Percentiles rank a stretch among this genome's conserved stretches.
These are phyloP conservation scores for Orthosia incerta DNA, from an alignment of 2,888 invertebrate species.

Conservation along the genomic window DNA sequence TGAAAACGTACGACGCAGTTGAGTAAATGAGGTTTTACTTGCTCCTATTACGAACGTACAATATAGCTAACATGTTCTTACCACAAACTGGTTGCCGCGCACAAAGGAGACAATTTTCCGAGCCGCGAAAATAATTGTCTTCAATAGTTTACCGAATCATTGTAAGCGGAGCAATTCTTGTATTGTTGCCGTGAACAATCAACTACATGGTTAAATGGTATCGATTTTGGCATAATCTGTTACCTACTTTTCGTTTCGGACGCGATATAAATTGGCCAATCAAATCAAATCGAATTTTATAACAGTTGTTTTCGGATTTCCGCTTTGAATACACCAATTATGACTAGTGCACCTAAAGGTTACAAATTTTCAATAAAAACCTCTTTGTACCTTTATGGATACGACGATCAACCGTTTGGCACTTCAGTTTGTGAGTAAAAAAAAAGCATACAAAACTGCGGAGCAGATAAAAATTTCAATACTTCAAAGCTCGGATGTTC, in stretches of 20 bases:
- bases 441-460: not conserved
- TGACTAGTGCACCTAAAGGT: too few species aligned
- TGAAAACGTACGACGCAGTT: slow-evolving; percentile 21
- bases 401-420: not conserved
- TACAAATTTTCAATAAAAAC: slow-evolving; percentile 1
- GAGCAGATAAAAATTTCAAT: slow-evolving; percentile 41
- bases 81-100: not conserved
- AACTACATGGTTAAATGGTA: not conserved
- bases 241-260: not conserved
- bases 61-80: slow-evolving; percentile 17
- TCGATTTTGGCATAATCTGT: not conserved
- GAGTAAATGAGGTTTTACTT: slow-evolving; percentile 23
- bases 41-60: slow-evolving; percentile 17
- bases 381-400: not conserved
- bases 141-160: slow-evolving; percentile 14
- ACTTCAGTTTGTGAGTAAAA: not conserved
- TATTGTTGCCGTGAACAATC: not conserved
- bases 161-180: not conserved
- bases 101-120: slow-evolving; percentile 10
- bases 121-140: slow-evolving; percentile 32
- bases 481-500: slow-evolving; percentile 33
- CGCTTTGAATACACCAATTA: not conserved
- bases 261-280: not conserved
- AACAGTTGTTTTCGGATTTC: too few species aligned
- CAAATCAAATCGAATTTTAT: not conserved